phyloP scores from a whole-genome alignment of 2,888 invertebrate species.

The Aphelenchoides bicaudatus region DNA sequence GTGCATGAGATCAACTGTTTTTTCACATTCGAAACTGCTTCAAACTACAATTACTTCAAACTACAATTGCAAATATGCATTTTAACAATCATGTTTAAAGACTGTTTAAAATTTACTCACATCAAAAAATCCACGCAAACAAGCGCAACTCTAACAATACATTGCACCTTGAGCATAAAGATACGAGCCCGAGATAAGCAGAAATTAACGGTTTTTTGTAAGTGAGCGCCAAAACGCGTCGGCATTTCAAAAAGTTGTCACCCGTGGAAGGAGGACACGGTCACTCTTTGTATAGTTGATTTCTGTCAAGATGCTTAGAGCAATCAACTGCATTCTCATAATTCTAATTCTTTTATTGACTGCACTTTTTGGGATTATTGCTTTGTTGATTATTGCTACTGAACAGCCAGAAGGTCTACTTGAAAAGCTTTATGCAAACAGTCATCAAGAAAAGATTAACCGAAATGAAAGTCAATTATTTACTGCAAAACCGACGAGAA shows the following conservation, averaged over 20 bases:
- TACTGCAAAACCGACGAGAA: background rate
- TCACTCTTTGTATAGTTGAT: no score
- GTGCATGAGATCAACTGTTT: no score
- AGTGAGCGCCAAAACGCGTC: no score
- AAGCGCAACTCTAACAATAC: no score
- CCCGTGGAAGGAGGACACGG: no score
- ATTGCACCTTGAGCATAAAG: no score
- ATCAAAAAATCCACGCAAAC: no score
- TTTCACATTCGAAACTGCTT: background rate
- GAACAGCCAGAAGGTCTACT: slow-evolving; percentile 1
- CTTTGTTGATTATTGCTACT: slow-evolving; percentile 7
- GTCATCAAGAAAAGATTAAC: background rate
- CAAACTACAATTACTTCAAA: background rate
- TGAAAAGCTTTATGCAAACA: slow-evolving; percentile 1
- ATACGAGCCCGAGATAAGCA: no score
- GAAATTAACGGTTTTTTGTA: no score
- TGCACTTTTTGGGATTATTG: background rate
- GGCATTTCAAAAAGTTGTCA: no score
- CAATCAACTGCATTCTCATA: slow-evolving; percentile 5
- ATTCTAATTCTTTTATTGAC: slow-evolving; percentile 3
- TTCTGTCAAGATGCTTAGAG: background rate
- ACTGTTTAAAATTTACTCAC: no score
- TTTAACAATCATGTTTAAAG: no score
- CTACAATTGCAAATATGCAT: background rate
- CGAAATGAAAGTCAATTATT: slow-evolving; percentile 1